phyloP scores from a whole-genome alignment of 2,888 invertebrate species.

The Calliphora vomitoria region DNA sequence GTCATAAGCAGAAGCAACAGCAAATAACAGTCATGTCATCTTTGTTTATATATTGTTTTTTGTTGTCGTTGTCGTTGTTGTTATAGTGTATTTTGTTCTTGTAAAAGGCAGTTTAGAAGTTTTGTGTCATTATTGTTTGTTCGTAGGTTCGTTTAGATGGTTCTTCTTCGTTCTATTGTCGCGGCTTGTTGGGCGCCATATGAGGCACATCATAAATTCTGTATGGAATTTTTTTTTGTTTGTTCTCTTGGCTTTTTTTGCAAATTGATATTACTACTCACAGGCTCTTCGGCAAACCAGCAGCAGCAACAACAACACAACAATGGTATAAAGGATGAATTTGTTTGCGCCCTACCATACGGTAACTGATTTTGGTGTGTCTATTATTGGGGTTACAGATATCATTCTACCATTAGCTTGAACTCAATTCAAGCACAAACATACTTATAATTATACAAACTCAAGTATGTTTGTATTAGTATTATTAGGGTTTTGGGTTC shows the following conservation, averaged over 20 bases:
- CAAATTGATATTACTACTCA: constrained; percentile 50
- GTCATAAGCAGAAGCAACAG: constrained; percentile 42
- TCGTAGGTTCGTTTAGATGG: constrained; percentile 33
- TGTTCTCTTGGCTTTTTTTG: constrained; percentile 12
- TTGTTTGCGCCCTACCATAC: background rate
- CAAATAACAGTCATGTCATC: constrained; percentile 56
- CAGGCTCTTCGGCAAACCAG: background rate
- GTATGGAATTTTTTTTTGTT: constrained; percentile 20
- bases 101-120: constrained; percentile 49
- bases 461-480: background rate
- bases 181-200: constrained; percentile 75
- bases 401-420: constrained; percentile 16
- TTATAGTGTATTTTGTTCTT: background rate
- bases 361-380: background rate
- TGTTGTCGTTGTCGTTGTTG: too few species aligned
- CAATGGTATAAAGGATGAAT: background rate
- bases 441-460: background rate
- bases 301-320: background rate
- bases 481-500: too few species aligned
- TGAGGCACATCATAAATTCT: constrained; percentile 74
- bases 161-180: constrained; percentile 52
- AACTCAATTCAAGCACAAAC: constrained; percentile 8
- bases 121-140: constrained; percentile 54
- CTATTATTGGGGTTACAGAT: constrained; percentile 9
- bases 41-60: constrained; percentile 20